Base-by-base conservation (phyloP, 35 echinoderm and acorn worm species). In the Strongylocentrotus purpuratus region DNA sequence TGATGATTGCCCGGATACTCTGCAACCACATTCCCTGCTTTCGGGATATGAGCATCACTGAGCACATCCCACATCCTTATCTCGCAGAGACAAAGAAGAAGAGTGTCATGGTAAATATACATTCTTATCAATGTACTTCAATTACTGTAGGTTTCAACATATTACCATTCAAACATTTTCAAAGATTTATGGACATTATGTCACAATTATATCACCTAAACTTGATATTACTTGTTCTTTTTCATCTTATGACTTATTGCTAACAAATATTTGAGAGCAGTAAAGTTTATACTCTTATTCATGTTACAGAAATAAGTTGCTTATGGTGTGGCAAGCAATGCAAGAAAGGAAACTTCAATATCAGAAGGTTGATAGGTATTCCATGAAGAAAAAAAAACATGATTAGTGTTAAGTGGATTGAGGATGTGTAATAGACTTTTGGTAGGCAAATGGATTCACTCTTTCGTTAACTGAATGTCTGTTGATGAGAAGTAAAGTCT, bases 21-120 rank as follows among this genome's bases (percentile, higher is more conserved):
- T 46, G 17, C 87, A 89, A 89, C 33, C 87, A 89, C 87, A 89
- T 89, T 41, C 87, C 87, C 10, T 89, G 32, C 33, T 89, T 89
- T 41, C 32, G 9, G 87, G 87, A 89, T 41, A 89, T 89, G 87
- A 89, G 87, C 87, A 41, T 89, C 32, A 89, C 87, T 89, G 87
- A 89, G 10, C 87, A 89, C 18, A 89, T 89, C 32, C 87, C 87
- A 18, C 87, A 89, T 25, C 87, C 87, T 9, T 12, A 89, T 89
- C 33, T 89, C 33, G 87, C 32, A 89, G 87, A 89, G 45, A 89
- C 33, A 13, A 78, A n/a, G 65, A 78, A 78, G 65, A 78, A 78
- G 20, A 89, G 33, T 89, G 17, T 89, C 33, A 25, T 46, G 87
- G 87, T 89, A 89, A 89, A 41, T 89, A 45, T 45, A 89, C 32